Conservation (phyloP, 2,888 invertebrate genomes). For the Hydropsyche betteni region DNA sequence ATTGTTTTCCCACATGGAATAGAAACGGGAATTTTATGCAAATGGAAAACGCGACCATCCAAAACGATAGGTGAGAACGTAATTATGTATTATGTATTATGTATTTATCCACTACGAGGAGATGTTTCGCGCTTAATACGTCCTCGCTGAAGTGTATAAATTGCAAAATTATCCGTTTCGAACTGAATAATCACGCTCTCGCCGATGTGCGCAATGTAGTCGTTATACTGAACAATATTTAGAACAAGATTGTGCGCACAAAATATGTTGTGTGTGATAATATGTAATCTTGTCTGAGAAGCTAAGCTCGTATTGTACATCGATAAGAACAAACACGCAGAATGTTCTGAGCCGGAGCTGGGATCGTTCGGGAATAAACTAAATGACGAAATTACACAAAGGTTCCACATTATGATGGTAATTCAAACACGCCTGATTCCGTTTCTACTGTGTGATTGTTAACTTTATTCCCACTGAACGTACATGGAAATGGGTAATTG, state of each 20-base stretch:
- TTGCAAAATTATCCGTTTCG: constrained; percentile 9
- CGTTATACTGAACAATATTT: too few species aligned
- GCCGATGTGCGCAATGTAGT: too few species aligned
- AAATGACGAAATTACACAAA: constrained; percentile 16
- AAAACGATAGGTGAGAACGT: constrained; percentile 35
- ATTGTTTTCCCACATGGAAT: constrained; percentile 42
- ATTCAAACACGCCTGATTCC: too few species aligned
- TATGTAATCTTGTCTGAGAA: too few species aligned
- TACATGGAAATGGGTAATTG: too few species aligned
- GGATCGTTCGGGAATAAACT: not conserved
- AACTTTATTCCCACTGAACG: too few species aligned
- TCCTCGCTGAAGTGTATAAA: constrained; percentile 23
- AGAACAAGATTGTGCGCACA: too few species aligned
- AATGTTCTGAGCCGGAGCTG: not conserved
- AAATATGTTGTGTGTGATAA: too few species aligned
- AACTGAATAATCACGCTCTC: too few species aligned
- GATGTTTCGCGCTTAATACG: not conserved
- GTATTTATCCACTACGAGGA: constrained; percentile 26
- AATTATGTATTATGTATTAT: constrained; percentile 41
- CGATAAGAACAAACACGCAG: too few species aligned
- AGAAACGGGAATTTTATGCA: constrained; percentile 42
- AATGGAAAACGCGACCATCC: constrained; percentile 19
- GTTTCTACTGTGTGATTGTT: too few species aligned
- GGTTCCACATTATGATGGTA: not conserved
- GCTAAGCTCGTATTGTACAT: too few species aligned